Conservation (phyloP, 2,113 vertebrate genomes). For the Poeciliopsis turrubarensis region DNA sequence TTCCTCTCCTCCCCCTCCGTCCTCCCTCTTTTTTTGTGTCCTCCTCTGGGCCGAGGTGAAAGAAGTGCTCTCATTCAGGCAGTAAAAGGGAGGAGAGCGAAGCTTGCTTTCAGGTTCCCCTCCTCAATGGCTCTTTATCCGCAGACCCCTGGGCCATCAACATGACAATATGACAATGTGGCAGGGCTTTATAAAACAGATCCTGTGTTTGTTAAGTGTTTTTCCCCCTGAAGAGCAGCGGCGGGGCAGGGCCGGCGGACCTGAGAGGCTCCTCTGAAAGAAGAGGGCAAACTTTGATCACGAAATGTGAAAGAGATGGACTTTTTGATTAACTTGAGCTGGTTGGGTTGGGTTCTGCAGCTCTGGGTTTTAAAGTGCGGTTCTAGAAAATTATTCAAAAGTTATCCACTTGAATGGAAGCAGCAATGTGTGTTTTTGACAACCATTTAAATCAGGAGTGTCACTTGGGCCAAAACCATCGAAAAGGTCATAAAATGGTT, state of each 20-base stretch:
- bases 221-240: conserved; percentile 64
- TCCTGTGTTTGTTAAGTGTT: conserved; percentile 82
- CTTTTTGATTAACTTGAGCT: conserved; percentile 69
- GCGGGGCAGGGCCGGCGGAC: conserved; percentile 52
- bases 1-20: conserved; percentile 36
- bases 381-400: not conserved
- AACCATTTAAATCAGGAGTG: too few relatives aligned
- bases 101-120: conserved; percentile 56
- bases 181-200: conserved; percentile 70
- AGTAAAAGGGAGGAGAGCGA: conserved; percentile 10
- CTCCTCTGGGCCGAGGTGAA: conserved; percentile 52
- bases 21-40: conserved; percentile 36
- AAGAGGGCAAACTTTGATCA: conserved; percentile 70
- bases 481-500: too few relatives aligned
- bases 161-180: conserved; percentile 82
- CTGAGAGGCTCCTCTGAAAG: conserved; percentile 60
- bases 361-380: not conserved
- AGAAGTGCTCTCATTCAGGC: conserved; percentile 60
- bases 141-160: conserved; percentile 73
- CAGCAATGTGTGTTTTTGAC: too few relatives aligned
- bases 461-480: too few relatives aligned
- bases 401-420: not conserved
- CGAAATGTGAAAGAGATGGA: conserved; percentile 52
- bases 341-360: not conserved
- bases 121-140: conserved; percentile 72